Evolutionary conservation across 2,113 vertebrate species (phyloP).

Genomic region (Microcebus tavaratra): DNA sequence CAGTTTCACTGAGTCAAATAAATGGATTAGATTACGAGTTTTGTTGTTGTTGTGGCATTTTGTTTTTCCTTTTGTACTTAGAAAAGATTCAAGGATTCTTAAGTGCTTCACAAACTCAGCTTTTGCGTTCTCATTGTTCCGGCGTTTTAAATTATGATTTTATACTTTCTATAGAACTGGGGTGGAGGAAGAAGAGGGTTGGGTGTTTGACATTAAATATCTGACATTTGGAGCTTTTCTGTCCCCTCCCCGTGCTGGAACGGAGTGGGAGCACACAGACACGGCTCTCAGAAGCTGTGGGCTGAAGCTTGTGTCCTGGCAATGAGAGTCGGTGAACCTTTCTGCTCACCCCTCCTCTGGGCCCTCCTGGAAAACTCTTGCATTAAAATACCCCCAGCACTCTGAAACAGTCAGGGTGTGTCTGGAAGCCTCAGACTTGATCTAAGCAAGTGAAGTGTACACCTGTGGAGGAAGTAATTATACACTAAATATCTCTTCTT

Average conservation of each 20-base stretch:
- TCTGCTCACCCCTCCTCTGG: neutral
- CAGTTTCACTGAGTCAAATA: neutral
- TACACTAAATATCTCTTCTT: neutral
- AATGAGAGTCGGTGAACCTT: neutral
- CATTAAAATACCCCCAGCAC: accelerated
- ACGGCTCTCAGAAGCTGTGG: neutral
- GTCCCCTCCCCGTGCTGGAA: neutral
- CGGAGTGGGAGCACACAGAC: accelerated
- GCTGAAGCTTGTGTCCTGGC: neutral
- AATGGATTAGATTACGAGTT: neutral
- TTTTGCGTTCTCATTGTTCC: neutral
- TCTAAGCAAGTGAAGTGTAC: neutral
- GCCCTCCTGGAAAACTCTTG: neutral
- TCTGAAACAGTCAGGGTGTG: neutral
- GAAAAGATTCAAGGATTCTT: neutral
- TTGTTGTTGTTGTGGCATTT: neutral
- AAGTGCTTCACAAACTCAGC: neutral
- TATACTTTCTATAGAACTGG: neutral
- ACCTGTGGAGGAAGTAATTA: neutral
- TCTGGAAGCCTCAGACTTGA: neutral
- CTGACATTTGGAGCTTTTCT: neutral
- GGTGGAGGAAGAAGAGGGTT: neutral
- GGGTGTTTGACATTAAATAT: neutral
- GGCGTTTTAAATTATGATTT: neutral
- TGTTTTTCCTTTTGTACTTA: neutral